phyloP scores from a whole-genome alignment of 2,888 invertebrate species.

The Taenaris catops region DNA sequence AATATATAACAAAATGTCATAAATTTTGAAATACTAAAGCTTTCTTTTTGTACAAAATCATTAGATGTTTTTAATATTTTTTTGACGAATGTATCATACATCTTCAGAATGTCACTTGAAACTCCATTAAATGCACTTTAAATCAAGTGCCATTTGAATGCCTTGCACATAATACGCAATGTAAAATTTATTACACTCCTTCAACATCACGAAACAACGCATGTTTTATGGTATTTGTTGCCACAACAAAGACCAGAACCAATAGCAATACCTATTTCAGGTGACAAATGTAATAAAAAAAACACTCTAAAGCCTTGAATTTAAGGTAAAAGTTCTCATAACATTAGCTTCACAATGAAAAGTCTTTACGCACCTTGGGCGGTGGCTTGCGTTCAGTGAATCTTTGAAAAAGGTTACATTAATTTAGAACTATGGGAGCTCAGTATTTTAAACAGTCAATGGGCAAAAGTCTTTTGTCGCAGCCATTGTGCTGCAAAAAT shows the following conservation, averaged over 20 bases:
- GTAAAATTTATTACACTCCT: conserved; percentile 63
- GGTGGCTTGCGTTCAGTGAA: conserved; percentile 56
- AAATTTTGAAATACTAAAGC: too few species aligned
- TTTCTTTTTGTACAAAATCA: too few species aligned
- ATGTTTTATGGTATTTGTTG: conserved; percentile 49
- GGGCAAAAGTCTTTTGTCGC: conserved; percentile 59
- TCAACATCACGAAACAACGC: conserved; percentile 41
- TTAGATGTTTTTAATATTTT: too few species aligned
- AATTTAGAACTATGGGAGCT: conserved; percentile 58
- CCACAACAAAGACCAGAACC: conserved; percentile 49
- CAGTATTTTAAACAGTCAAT: conserved; percentile 59
- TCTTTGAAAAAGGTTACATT: conserved; percentile 63
- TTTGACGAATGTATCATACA: too few species aligned
- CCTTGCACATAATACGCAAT: conserved; percentile 29
- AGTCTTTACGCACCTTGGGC: conserved; percentile 45
- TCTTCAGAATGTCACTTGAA: conserved; percentile 11
- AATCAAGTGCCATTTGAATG: conserved; percentile 20
- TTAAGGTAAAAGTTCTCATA: conserved; percentile 8
- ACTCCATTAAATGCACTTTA: conserved; percentile 15
- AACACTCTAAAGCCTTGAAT: conserved; percentile 27
- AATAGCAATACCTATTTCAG: conserved; percentile 54
- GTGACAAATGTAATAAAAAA: conserved; percentile 12
- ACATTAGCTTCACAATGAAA: neutral
- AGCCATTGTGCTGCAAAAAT: conserved; percentile 62
- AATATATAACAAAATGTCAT: too few species aligned